These are phyloP conservation scores for Engraulis encrasicolus DNA, from an alignment of 2,113 vertebrate genomes.

Conservation along the genomic window DNA sequence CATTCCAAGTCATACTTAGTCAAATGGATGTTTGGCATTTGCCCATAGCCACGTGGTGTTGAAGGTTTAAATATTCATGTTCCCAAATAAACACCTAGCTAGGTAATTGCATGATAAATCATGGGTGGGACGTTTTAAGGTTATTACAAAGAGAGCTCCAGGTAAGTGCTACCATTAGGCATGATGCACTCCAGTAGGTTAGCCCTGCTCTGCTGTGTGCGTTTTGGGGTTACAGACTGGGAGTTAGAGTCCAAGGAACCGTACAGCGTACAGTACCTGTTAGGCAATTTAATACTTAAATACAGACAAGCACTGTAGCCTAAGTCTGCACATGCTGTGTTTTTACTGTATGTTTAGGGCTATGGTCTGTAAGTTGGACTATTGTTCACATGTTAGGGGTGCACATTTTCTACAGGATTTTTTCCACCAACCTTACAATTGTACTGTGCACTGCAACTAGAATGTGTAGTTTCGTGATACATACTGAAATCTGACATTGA, in stretches of 20 bases:
- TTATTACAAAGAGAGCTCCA: neutral
- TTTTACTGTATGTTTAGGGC: neutral
- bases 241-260: neutral
- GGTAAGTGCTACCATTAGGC: neutral
- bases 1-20: neutral
- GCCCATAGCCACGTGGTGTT: neutral
- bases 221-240: neutral
- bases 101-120: slow-evolving; percentile 1
- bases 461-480: neutral
- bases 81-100: neutral
- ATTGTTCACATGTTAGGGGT: too few species aligned
- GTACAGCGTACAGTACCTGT: neutral
- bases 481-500: neutral
- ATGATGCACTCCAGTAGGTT: neutral
- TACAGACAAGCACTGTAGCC: neutral
- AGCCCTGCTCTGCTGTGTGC: neutral
- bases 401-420: too few species aligned
- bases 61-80: slow-evolving; percentile 14
- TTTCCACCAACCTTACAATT: neutral
- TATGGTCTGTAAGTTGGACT: neutral
- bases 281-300: neutral
- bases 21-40: neutral
- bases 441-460: neutral
- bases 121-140: neutral
- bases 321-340: neutral